A percentile compares a stretch with the other conserved stretches of the same genome.
These are phyloP conservation scores for Fulica atra DNA, from an alignment of 2,113 vertebrate species.

Conservation along the genomic window DNA sequence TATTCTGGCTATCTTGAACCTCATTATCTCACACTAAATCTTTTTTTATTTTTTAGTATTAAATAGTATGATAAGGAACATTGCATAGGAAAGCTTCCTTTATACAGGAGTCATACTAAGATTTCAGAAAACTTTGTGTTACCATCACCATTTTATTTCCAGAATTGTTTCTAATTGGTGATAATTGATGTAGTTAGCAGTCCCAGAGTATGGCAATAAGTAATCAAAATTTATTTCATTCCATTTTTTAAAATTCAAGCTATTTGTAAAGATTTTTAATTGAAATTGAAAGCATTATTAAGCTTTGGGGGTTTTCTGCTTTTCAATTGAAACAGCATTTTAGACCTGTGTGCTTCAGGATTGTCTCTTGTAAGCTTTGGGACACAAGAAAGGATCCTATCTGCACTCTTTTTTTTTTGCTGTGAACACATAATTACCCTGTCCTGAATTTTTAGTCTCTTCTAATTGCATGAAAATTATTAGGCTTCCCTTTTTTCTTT, in stretches of 20 bases:
- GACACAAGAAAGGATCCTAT: background rate
- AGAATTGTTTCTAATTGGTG: background rate
- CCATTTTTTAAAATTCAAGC: background rate
- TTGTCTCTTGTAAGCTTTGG: background rate
- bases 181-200: background rate
- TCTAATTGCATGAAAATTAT: background rate
- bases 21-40: background rate
- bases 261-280: background rate
- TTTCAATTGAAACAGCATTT: background rate
- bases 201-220: background rate
- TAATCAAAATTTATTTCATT: background rate
- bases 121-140: background rate
- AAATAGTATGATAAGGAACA: background rate
- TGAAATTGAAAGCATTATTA: background rate
- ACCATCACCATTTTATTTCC: background rate
- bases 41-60: background rate
- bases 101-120: background rate
- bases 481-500: background rate
- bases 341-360: background rate
- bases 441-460: background rate
- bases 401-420: background rate
- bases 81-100: background rate
- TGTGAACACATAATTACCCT: background rate
- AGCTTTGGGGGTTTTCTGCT: background rate
- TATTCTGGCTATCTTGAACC: background rate